These are phyloP conservation scores for Pygoscelis adeliae DNA, from an alignment of 2,113 vertebrate genomes.

Conservation along the genomic window DNA sequence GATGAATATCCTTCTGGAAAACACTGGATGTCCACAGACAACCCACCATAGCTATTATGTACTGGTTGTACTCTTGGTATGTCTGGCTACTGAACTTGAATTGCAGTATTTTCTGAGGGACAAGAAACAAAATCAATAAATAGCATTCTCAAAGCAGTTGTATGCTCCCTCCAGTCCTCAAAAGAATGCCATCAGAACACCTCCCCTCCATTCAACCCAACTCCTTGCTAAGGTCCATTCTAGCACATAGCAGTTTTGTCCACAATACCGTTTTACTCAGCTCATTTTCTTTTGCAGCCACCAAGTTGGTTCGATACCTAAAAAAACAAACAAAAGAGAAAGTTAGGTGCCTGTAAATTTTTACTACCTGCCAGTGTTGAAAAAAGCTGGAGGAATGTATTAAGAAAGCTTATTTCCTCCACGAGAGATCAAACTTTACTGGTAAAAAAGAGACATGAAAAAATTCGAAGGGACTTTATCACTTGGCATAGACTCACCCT, in stretches of 20 bases:
- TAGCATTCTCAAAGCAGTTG: not conserved
- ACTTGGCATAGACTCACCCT: not conserved
- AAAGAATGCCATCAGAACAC: not conserved
- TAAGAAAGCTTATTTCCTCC: not conserved
- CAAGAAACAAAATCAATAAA: not conserved
- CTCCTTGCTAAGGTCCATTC: not conserved
- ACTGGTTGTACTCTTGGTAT: constrained; percentile 86
- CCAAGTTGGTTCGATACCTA: constrained; percentile 89
- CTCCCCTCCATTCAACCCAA: not conserved
- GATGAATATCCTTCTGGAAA: constrained; percentile 72
- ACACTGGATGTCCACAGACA: constrained; percentile 88
- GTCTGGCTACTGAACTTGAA: constrained; percentile 85
- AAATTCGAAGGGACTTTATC: not conserved
- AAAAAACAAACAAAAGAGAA: not conserved
- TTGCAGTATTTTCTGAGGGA: constrained; percentile 67
- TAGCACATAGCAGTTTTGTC: not conserved
- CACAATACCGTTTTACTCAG: constrained; percentile 78
- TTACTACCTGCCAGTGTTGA: not conserved
- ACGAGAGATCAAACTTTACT: not conserved
- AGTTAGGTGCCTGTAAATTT: not conserved
- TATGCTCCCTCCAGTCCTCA: not conserved
- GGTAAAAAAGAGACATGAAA: not conserved
- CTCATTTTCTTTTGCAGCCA: constrained; percentile 85
- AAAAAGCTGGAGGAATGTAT: not conserved
- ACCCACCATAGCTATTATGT: constrained; percentile 84